Evolutionary conservation across 2,888 invertebrate genomes (phyloP).

Genomic region (Nesidiocoris tenuis): DNA sequence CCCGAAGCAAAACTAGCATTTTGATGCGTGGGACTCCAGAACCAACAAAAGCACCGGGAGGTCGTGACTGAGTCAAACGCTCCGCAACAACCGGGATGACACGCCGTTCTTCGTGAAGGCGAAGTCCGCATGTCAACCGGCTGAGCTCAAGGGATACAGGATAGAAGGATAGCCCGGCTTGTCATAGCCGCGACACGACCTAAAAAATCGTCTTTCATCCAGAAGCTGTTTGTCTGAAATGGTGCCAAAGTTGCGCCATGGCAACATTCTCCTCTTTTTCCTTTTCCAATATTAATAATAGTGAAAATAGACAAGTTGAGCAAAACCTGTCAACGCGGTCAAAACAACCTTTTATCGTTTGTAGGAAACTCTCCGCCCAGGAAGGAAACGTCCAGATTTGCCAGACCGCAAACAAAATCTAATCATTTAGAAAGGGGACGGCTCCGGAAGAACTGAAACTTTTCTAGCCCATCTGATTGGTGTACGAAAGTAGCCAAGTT

Average conservation of each 20-base stretch:
- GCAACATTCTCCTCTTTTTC: background rate
- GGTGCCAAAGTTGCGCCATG: background rate
- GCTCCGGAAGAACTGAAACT: background rate
- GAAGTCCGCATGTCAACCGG: background rate
- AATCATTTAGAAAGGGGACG: background rate
- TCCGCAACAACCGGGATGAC: conserved; percentile 22
- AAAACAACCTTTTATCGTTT: background rate
- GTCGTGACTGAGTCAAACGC: conserved; percentile 39
- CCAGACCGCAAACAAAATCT: background rate
- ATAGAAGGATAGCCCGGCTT: background rate
- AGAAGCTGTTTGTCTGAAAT: background rate
- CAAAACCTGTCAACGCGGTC: background rate
- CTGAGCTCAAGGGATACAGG: background rate
- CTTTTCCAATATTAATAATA: background rate
- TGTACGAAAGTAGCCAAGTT: background rate
- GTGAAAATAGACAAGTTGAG: background rate
- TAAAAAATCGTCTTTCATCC: background rate
- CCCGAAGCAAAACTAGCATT: background rate
- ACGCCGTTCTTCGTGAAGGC: conserved; percentile 5
- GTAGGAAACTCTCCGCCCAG: background rate
- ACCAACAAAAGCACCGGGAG: conserved; percentile 31
- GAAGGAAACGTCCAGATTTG: background rate
- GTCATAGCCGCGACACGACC: background rate
- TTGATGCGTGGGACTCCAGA: conserved; percentile 36
- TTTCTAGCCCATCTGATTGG: background rate